phyloP scores from a whole-genome alignment of 2,797 vertebrate species.

The Takifugu rubripes region DNA sequence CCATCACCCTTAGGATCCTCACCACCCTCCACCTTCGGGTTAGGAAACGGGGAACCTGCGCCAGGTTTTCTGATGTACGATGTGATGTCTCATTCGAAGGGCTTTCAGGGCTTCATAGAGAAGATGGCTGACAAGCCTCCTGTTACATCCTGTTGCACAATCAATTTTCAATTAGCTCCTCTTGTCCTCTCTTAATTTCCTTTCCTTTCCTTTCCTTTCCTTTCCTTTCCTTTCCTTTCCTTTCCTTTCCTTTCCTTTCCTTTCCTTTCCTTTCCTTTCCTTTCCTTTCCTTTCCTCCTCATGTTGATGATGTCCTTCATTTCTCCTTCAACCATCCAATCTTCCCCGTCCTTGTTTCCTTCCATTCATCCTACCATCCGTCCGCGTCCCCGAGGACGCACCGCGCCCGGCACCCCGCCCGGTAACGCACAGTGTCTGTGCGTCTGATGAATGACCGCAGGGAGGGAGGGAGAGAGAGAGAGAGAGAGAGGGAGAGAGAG shows the following conservation, averaged over 20 bases:
- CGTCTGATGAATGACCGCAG: constrained; percentile 20
- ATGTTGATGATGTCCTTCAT: constrained; percentile 5
- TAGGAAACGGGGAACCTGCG: neutral
- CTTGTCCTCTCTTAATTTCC: neutral
- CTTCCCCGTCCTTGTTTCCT: neutral
- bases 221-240: neutral
- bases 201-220: neutral
- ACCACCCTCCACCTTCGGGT: neutral
- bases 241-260: neutral
- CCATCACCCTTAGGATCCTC: neutral
- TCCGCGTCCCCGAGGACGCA: constrained; percentile 46
- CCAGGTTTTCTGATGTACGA: neutral
- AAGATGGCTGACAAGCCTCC: constrained; percentile 9
- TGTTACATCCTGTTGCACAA: neutral
- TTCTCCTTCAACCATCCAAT: neutral
- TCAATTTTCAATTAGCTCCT: constrained; percentile 11
- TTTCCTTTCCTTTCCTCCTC: neutral
- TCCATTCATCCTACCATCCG: constrained; percentile 14
- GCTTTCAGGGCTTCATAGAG: neutral
- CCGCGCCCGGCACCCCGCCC: constrained; percentile 47
- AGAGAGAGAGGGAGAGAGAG: neutral
- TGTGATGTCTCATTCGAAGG: neutral
- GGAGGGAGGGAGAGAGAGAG: constrained; percentile 1
- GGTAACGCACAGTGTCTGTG: constrained; percentile 19
- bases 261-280: neutral